phyloP scores from a whole-genome alignment of 2,113 vertebrate genomes.

The Gymnorhina tibicen region DNA sequence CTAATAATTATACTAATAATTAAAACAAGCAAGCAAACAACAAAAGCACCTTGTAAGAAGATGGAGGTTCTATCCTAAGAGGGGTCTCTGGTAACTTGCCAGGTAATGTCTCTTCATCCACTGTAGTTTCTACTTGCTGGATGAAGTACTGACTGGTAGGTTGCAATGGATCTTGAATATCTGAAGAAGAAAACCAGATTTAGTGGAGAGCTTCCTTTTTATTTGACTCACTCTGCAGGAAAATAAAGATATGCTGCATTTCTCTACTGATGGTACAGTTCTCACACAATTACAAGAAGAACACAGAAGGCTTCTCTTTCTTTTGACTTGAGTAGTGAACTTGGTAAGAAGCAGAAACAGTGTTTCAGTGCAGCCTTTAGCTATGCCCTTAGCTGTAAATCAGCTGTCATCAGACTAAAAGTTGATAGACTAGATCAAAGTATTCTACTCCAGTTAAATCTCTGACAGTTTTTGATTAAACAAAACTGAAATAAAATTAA shows the following conservation, averaged over 20 bases:
- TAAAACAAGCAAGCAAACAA: background rate
- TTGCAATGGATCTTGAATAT: constrained; percentile 79
- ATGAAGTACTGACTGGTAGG: constrained; percentile 89
- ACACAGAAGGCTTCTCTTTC: background rate
- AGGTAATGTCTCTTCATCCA: constrained; percentile 85
- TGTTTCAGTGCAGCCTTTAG: background rate
- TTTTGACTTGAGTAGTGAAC: background rate
- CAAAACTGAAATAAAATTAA: background rate
- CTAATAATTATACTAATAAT: background rate
- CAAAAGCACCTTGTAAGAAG: constrained; percentile 86
- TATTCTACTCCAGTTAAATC: background rate
- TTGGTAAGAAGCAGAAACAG: background rate
- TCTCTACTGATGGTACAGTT: background rate
- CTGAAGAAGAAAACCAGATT: constrained; percentile 40
- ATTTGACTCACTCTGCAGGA: background rate
- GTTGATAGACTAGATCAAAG: background rate
- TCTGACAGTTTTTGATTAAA: background rate
- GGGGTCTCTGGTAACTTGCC: constrained; percentile 93
- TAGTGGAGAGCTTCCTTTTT: background rate
- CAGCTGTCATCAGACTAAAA: background rate
- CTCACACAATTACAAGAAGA: background rate
- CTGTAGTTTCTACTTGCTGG: constrained; percentile 83
- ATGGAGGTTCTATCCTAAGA: constrained; percentile 80
- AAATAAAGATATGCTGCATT: background rate
- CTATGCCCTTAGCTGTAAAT: background rate